Evolutionary conservation across 1,140 invertebrate species (phyloP), one percentile per base, ranked within the genome.

Genomic region (Neodiprion lecontei): DNA sequence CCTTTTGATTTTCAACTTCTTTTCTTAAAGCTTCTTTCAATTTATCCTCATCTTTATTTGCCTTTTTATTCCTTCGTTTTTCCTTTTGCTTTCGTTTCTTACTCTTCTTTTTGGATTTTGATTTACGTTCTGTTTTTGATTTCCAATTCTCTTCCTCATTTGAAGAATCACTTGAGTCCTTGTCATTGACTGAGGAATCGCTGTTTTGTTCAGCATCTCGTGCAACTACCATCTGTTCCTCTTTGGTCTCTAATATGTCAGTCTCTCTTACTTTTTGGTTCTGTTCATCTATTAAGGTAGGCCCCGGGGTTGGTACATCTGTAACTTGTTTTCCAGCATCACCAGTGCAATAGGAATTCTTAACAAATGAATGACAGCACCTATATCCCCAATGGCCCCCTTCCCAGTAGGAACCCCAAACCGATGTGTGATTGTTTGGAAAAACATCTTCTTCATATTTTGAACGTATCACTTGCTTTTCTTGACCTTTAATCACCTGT

Each of bases 361-460:
- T 98, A 0, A 99, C 92, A 77, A 95, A 94, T 0, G 96, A 97
- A 85, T 99, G 93, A 88, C 98, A 99, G 84, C 98, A 99, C 82
- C 95, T 95, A 85, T 95, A 99, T 0, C 98, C 98, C 98, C 98
- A 99, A 73, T 92, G 89, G 0, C 96, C 97, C 76, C 93, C 92
- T 77, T 92, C 92, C 97, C 98, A 99, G 85, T 91, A 99, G 0
- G 97, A 99, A 1, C 98, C 98, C 95, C 96, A 99, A 10, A 99
- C 94, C 21, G 93, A 93, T 0, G 93, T 96, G 85, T 99, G 98
- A 86, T 99, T 99, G 83, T 97, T 97, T 1, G 94, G 92, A 76
- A 93, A 92, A 12, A 97, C 91, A 89, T 99, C 98, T 89, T 99
- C 98, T 86, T 99, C 97, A 87, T 99, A 99, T 84, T 94, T 95